phyloP scores from a whole-genome alignment of 1,140 invertebrate genomes.

The Prorops nasuta region DNA sequence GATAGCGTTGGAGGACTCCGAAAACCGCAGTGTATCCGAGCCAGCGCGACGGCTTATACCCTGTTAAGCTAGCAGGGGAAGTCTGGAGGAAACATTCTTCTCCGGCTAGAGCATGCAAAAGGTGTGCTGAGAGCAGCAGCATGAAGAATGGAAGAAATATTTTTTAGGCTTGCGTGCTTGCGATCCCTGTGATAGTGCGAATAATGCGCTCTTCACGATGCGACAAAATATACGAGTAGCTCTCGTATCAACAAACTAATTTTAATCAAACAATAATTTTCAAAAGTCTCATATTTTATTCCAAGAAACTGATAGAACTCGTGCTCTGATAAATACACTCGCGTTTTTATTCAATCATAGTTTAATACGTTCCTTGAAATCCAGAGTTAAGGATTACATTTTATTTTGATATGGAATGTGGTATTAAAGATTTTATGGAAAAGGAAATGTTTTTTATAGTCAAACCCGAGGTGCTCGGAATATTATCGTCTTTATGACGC shows the following conservation, averaged over 20 bases:
- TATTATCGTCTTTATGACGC: neutral
- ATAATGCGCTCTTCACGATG: neutral
- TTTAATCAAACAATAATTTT: too few relatives aligned
- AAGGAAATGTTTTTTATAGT: too few relatives aligned
- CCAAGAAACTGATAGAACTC: too few relatives aligned
- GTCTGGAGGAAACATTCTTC: slow-evolving; percentile 6
- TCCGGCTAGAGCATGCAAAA: neutral
- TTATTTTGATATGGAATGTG: too few relatives aligned
- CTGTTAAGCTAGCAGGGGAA: slow-evolving; percentile 24
- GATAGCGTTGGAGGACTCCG: slow-evolving; percentile 18
- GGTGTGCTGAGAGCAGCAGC: neutral
- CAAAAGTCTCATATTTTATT: too few relatives aligned
- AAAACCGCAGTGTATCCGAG: slow-evolving; percentile 24
- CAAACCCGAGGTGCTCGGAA: neutral
- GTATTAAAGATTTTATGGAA: too few relatives aligned
- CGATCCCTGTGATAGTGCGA: neutral
- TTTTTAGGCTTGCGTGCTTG: too few relatives aligned
- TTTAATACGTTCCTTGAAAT: too few relatives aligned
- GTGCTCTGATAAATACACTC: too few relatives aligned
- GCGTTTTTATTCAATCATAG: too few relatives aligned
- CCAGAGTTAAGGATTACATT: too few relatives aligned
- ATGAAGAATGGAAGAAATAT: neutral
- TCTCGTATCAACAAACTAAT: too few relatives aligned
- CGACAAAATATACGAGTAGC: neutral
- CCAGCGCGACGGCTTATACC: slow-evolving; percentile 25